Percentiles rank a stretch among this genome's conserved stretches.
Conservation (phyloP, 2,888 invertebrate genomes). For the Drosophila merina region DNA sequence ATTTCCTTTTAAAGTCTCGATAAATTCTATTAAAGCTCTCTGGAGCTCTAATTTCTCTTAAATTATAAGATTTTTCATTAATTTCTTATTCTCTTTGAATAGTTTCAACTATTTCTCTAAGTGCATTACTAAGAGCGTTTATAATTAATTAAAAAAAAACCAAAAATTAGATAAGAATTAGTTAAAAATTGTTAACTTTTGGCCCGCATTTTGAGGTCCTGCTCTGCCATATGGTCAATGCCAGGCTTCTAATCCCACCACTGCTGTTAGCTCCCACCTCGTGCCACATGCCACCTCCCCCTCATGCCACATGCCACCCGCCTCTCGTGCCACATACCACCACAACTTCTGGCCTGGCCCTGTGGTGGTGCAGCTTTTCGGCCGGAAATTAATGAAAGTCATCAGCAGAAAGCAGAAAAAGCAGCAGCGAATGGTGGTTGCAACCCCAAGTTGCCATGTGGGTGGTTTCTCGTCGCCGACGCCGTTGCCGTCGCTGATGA, state of each 20-base stretch:
- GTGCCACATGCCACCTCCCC: background rate
- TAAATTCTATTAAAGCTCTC: too few species aligned
- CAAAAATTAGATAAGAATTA: background rate
- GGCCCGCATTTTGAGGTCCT: background rate
- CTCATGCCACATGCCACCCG: background rate
- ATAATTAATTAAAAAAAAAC: background rate
- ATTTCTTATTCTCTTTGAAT: too few species aligned
- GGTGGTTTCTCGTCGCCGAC: conserved; percentile 9
- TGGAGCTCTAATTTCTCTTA: too few species aligned
- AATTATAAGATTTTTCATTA: too few species aligned
- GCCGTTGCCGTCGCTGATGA: background rate
- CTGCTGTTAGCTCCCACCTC: background rate
- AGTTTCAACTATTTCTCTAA: background rate
- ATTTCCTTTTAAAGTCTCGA: too few species aligned
- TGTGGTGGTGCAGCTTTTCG: conserved; percentile 42
- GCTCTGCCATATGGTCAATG: conserved; percentile 9
- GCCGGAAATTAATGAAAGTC: conserved; percentile 64
- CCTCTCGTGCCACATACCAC: background rate
- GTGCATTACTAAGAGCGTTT: background rate
- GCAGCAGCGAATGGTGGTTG: conserved; percentile 43
- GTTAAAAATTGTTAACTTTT: background rate
- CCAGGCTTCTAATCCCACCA: conserved; percentile 18
- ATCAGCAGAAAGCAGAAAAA: conserved; percentile 33
- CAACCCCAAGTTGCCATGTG: conserved; percentile 35
- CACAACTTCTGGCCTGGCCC: background rate